phyloP scores from a whole-genome alignment of 2,888 invertebrate genomes.

The Drosophila mercatorum region DNA sequence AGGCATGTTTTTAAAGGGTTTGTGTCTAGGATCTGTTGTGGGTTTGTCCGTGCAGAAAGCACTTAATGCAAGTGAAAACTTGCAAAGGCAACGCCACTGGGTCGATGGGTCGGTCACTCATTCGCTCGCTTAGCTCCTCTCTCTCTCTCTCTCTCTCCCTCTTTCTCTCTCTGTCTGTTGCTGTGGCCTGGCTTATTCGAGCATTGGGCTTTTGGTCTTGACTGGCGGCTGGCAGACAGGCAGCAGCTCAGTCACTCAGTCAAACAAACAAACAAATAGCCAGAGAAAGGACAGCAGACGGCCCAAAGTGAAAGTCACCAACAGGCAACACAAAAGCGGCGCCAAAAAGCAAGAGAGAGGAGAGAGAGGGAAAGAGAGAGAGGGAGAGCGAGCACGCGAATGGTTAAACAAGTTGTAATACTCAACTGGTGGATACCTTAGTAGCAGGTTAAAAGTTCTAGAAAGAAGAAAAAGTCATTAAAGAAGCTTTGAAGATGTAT shows the following conservation, averaged over 20 bases:
- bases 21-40: slow-evolving; percentile 3
- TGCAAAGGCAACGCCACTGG: slow-evolving; percentile 62
- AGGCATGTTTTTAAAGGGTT: neutral
- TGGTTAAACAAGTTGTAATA: neutral
- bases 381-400: neutral
- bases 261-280: slow-evolving; percentile 49
- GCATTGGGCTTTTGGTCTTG: slow-evolving; percentile 16
- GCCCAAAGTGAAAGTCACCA: slow-evolving; percentile 32
- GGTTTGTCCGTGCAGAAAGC: slow-evolving; percentile 55
- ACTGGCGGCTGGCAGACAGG: slow-evolving; percentile 19
- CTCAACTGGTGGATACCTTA: neutral
- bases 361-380: no score
- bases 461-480: neutral
- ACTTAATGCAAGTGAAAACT: slow-evolving; percentile 76
- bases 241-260: slow-evolving; percentile 46
- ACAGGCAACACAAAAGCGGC: neutral
- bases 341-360: neutral
- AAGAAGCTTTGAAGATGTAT: no score
- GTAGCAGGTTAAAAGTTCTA: neutral
- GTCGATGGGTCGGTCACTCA: slow-evolving; percentile 53
- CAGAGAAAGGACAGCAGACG: slow-evolving; percentile 34
- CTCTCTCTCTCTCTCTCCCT: neutral
- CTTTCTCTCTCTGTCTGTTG: neutral
- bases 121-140: slow-evolving; percentile 21
- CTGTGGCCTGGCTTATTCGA: slow-evolving; percentile 19